These are phyloP conservation scores for Marisa cornuarietis DNA, from an alignment of 1,140 invertebrate genomes.

Conservation along the genomic window DNA sequence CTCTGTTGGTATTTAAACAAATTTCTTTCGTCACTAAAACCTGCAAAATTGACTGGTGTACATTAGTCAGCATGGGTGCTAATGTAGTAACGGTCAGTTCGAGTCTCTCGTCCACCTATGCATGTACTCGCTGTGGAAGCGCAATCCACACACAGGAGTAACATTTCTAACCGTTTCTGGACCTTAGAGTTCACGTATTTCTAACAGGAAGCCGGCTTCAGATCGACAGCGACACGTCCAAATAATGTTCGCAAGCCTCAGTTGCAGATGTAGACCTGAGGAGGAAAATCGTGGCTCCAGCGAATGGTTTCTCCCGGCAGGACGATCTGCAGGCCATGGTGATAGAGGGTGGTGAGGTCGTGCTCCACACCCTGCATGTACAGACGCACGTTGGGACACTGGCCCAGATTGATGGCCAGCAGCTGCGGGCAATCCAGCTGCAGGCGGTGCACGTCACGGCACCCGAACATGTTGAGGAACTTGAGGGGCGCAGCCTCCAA, in stretches of 20 bases:
- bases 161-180: no score
- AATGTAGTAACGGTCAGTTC: no score
- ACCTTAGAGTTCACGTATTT: no score
- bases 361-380: slow-evolving; percentile 49
- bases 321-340: slow-evolving; percentile 39
- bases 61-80: no score
- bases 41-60: no score
- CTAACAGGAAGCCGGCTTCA: no score
- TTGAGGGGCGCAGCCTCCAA: slow-evolving; percentile 46
- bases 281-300: slow-evolving; percentile 57
- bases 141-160: no score
- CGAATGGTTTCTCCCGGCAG: slow-evolving; percentile 42
- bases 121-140: no score
- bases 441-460: slow-evolving; percentile 45
- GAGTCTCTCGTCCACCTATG: no score
- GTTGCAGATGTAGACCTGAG: slow-evolving; percentile 40
- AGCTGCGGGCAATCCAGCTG: slow-evolving; percentile 53
- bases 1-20: no score
- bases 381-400: slow-evolving; percentile 53
- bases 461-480: slow-evolving; percentile 58
- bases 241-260: neutral
- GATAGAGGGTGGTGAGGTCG: slow-evolving; percentile 30
- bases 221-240: no score
- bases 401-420: slow-evolving; percentile 54
- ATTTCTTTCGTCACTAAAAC: no score